Evolutionary conservation across 2,797 vertebrate genomes (phyloP), one percentile per base, ranked within the genome.

Genomic region (Kryptopterus vitreolus): DNA sequence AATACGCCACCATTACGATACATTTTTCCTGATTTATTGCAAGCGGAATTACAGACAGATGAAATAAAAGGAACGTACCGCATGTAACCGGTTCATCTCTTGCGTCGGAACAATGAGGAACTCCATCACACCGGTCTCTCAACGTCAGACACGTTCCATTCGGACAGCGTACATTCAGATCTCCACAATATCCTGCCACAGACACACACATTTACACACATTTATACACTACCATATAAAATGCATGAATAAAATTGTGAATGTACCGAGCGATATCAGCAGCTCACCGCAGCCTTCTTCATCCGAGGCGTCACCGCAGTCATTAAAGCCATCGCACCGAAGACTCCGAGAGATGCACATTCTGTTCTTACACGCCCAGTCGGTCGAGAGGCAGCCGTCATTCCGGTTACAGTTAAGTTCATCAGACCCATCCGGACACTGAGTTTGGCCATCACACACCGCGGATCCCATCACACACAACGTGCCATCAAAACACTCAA

Each of bases 251-350:
- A 55, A 66, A 22, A n/a, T 15, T 3, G 10, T 33, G 7, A 6
- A 35, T 1, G 53, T n/a, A 1, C 13, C 18, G 1, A 52, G 52
- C 11, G 1, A 22, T 0, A 6, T 16, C n/a, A 9, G 24, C 26
- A 62, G 79, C 95, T 90, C 86, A 95, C 95, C 95, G 0, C 96
- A 98, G 35, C 80, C 22, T 0, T 92, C 90, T 90, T 98, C 96
- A 38, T 98, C 96, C 0, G 96, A 97, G 74, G 91, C 89, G 78
- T 98, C 96, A 0, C 92, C 87, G 22, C 96, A 98, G 89, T 97
- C 92, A 0, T 96, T 84, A 0, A 90, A 48, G 3, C 94, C 91
- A 0, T 97, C 89, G 82, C 96, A 98, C 81, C 81, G 90, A 88
- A 93, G 92, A 33, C 92, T 87, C 3, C 78, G 87, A 50, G 91